These are phyloP conservation scores for Lethrus apterus DNA, from an alignment of 1,140 invertebrate species.

Conservation along the genomic window DNA sequence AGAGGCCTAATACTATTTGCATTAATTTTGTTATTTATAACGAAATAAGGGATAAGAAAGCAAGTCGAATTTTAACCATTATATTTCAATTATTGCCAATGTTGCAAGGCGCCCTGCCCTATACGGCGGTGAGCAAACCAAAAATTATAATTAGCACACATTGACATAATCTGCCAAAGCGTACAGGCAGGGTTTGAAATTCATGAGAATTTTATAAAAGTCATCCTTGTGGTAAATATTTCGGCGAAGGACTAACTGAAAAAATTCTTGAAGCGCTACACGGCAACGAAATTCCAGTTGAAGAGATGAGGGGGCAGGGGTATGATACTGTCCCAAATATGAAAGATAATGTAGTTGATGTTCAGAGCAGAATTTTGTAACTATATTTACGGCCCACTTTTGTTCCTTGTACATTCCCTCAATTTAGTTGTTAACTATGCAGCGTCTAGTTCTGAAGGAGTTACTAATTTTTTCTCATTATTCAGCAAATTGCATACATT, in stretches of 20 bases:
- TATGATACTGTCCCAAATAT: constrained; percentile 36
- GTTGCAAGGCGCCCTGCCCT: too few relatives aligned
- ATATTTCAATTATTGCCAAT: too few relatives aligned
- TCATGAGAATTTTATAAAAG: constrained; percentile 16
- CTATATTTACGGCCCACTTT: constrained; percentile 9
- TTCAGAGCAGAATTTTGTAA: constrained; percentile 12
- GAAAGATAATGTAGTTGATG: constrained; percentile 17
- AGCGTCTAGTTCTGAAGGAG: background rate
- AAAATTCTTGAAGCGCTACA: constrained; percentile 14
- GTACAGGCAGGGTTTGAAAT: constrained; percentile 12
- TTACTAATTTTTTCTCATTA: constrained; percentile 5
- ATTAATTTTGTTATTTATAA: too few relatives aligned
- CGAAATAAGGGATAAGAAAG: too few relatives aligned
- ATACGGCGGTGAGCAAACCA: too few relatives aligned
- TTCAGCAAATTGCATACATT: constrained; percentile 10
- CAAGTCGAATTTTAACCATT: too few relatives aligned
- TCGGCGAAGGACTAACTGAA: constrained; percentile 15
- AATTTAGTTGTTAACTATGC: constrained; percentile 11
- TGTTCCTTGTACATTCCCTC: constrained; percentile 10
- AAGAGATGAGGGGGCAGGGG: constrained; percentile 24
- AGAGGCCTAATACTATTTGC: too few relatives aligned
- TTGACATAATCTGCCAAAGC: too few relatives aligned
- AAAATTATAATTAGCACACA: too few relatives aligned
- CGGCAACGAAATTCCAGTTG: constrained; percentile 4
- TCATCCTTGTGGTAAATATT: constrained; percentile 8